Conservation (phyloP, 2,888 invertebrate genomes). For the Alloscopus bannaensis region DNA sequence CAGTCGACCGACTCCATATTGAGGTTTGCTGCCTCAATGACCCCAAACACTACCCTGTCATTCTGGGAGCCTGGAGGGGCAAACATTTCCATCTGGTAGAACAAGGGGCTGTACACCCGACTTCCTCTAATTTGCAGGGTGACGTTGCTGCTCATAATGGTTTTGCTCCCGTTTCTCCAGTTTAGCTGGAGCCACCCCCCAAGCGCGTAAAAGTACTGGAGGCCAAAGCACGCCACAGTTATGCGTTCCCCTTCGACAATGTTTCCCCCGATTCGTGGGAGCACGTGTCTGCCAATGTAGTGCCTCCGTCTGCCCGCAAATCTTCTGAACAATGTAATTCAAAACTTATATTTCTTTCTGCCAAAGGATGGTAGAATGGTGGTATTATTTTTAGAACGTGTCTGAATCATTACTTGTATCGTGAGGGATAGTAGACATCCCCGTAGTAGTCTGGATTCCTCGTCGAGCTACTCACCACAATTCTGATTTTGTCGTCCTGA, state of each 20-base stretch:
- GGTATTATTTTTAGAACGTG: background rate
- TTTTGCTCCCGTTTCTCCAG: constrained; percentile 10
- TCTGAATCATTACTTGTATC: background rate
- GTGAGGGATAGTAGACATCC: background rate
- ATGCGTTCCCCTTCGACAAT: background rate
- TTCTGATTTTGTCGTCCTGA: background rate
- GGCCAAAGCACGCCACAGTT: background rate
- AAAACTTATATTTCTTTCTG: too few relatives aligned
- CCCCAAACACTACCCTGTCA: background rate
- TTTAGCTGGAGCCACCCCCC: background rate
- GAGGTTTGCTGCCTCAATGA: background rate
- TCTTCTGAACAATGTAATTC: too few relatives aligned
- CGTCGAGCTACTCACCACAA: too few relatives aligned
- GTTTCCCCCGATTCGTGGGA: background rate
- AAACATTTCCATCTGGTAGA: too few relatives aligned
- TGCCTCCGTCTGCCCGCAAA: background rate
- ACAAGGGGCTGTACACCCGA: too few relatives aligned
- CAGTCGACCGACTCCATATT: constrained; percentile 17
- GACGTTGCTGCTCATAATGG: background rate
- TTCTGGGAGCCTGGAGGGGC: background rate
- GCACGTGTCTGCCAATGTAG: background rate
- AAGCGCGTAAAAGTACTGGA: background rate
- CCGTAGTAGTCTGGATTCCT: too few relatives aligned
- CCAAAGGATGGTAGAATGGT: too few relatives aligned
- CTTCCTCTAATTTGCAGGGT: too few relatives aligned